phyloP scores from a whole-genome alignment of 2,888 invertebrate species.

The Hybos culiciformis region DNA sequence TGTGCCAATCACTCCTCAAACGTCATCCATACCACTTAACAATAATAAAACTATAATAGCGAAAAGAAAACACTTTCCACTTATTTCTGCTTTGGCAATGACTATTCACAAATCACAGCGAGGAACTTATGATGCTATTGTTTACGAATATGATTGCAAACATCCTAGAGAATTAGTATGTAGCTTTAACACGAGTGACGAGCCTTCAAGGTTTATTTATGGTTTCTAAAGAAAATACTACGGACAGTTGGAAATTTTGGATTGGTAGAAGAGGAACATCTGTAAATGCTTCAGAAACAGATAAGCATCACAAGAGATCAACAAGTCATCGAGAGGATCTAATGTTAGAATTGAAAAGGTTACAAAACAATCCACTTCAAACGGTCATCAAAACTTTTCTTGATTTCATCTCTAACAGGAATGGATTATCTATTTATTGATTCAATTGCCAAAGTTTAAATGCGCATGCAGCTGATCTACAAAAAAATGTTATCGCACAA shows the following conservation, averaged over 20 bases:
- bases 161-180: slow-evolving; percentile 16
- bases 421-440: too few species aligned
- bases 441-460: too few species aligned
- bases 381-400: slow-evolving; percentile 2
- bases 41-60: slow-evolving; percentile 14
- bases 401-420: background rate
- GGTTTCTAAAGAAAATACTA: too few species aligned
- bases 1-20: slow-evolving; percentile 11
- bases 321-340: too few species aligned
- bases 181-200: slow-evolving; percentile 18
- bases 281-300: too few species aligned
- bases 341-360: too few species aligned
- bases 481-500: background rate
- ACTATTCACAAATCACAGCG: slow-evolving; percentile 22
- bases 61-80: slow-evolving; percentile 18
- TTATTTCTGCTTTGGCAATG: slow-evolving; percentile 17
- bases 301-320: too few species aligned
- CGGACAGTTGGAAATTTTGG: too few species aligned
- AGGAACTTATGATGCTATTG: slow-evolving; percentile 17
- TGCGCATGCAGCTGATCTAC: too few species aligned
- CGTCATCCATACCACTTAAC: slow-evolving; percentile 7
- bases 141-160: slow-evolving; percentile 16
- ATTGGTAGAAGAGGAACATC: too few species aligned
- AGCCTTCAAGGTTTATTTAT: slow-evolving; percentile 14
- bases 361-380: slow-evolving; percentile 11